phyloP scores from a whole-genome alignment of 2,797 vertebrate species.

The Lithobates pipiens region DNA sequence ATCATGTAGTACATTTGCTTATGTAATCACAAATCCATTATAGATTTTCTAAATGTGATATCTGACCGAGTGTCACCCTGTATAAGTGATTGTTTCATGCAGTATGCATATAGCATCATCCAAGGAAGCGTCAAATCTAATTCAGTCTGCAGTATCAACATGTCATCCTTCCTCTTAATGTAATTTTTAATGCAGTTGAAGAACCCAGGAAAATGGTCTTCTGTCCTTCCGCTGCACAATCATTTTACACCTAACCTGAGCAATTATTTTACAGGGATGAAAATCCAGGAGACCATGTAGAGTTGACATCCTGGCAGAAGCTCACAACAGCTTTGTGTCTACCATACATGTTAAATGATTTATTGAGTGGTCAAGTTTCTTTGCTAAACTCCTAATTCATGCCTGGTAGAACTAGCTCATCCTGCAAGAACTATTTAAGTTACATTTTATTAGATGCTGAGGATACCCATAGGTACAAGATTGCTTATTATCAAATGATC shows the following conservation, averaged over 20 bases:
- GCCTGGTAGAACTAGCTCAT: too few species aligned
- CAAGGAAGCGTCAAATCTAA: background rate
- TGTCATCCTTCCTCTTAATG: background rate
- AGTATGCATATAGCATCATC: background rate
- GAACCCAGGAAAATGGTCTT: background rate
- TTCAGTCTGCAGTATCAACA: background rate
- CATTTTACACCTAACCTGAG: background rate
- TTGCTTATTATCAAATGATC: background rate
- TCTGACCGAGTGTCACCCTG: background rate
- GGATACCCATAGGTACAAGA: background rate
- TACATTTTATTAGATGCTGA: background rate
- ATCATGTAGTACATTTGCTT: too few species aligned
- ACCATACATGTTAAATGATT: background rate
- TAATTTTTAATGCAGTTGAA: background rate
- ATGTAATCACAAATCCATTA: too few species aligned
- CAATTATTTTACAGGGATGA: background rate
- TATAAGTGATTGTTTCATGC: background rate
- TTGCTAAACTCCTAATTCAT: background rate
- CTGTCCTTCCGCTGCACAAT: background rate
- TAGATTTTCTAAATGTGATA: background rate
- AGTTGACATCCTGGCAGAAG: background rate
- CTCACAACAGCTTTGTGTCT: background rate
- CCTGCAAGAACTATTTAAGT: too few species aligned
- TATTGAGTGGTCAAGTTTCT: background rate
- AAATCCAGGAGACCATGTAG: background rate